phyloP scores from a whole-genome alignment of 2,888 invertebrate species.

The Protodeltote pygarga region DNA sequence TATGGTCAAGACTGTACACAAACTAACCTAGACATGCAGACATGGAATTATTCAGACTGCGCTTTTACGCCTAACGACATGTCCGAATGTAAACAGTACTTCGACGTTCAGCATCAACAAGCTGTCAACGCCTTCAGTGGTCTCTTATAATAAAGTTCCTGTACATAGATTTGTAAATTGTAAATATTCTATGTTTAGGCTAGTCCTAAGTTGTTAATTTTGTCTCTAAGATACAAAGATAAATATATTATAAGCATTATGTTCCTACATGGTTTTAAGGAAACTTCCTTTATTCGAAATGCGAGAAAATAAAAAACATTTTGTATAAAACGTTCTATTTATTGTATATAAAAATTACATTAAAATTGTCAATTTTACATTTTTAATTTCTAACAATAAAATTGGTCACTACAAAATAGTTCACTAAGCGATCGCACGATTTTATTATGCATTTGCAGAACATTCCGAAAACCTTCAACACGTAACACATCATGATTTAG shows the following conservation, averaged over 20 bases:
- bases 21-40: constrained; percentile 67
- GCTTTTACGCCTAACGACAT: constrained; percentile 68
- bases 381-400: constrained; percentile 80
- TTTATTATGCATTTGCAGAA: constrained; percentile 77
- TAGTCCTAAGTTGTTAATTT: constrained; percentile 45
- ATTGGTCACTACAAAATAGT: constrained; percentile 87
- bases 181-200: constrained; percentile 52
- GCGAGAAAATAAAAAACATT: constrained; percentile 68
- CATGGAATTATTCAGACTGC: constrained; percentile 77
- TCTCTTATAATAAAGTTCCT: constrained; percentile 69
- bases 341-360: constrained; percentile 87
- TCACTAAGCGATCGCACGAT: constrained; percentile 81
- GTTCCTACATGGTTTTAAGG: constrained; percentile 64
- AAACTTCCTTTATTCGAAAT: constrained; percentile 53
- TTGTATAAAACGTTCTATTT: constrained; percentile 86
- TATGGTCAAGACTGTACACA: constrained; percentile 75
- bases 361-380: constrained; percentile 86
- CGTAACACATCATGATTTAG: constrained; percentile 52
- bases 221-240: constrained; percentile 42
- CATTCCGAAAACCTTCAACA: constrained; percentile 66
- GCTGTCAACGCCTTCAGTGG: constrained; percentile 70
- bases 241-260: constrained; percentile 50
- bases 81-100: constrained; percentile 74
- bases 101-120: constrained; percentile 69
- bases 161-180: constrained; percentile 66